Percentiles rank a stretch among this genome's conserved stretches.
phyloP scores from a whole-genome alignment of 1,140 invertebrate species.

The Notospermus geniculatus region DNA sequence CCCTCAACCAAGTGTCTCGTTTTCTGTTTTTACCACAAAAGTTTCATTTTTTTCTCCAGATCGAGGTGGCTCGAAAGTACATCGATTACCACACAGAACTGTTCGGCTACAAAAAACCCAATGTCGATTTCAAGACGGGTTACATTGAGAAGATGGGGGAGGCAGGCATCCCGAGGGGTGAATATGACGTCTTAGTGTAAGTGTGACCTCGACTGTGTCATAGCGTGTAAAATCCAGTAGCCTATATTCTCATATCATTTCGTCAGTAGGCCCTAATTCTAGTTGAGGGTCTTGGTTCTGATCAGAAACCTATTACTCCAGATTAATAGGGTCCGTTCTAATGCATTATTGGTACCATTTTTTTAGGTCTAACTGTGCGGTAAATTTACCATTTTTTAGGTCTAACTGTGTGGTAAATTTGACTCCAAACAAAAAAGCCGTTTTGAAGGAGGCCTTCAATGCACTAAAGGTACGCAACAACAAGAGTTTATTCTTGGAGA shows the following conservation, averaged over 20 bases:
- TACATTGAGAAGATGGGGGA: constrained; percentile 45
- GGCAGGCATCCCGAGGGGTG: constrained; percentile 38
- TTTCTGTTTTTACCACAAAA: not conserved
- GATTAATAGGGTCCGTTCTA: too few relatives aligned
- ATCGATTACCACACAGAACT: constrained; percentile 43
- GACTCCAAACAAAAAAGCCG: constrained; percentile 39
- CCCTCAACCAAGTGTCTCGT: too few relatives aligned
- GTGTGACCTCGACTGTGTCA: constrained; percentile 6
- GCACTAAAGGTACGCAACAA: constrained; percentile 46
- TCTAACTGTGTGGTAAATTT: constrained; percentile 51
- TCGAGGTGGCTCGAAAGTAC: constrained; percentile 41
- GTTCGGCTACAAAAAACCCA: constrained; percentile 41
- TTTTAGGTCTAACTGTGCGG: too few relatives aligned
- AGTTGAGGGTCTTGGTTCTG: too few relatives aligned
- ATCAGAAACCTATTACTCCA: too few relatives aligned
- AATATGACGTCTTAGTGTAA: constrained; percentile 46
- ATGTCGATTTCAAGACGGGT: constrained; percentile 44
- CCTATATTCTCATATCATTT: too few relatives aligned
- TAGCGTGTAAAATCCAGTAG: too few relatives aligned
- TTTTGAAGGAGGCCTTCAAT: constrained; percentile 36
- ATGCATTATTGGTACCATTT: too few relatives aligned
- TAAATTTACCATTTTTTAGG: too few relatives aligned
- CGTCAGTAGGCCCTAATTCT: too few relatives aligned
- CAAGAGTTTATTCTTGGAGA: too few relatives aligned
- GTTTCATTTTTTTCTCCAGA: constrained; percentile 23